Conservation (phyloP, 2,888 invertebrate species). For the Drosophila colorata region DNA sequence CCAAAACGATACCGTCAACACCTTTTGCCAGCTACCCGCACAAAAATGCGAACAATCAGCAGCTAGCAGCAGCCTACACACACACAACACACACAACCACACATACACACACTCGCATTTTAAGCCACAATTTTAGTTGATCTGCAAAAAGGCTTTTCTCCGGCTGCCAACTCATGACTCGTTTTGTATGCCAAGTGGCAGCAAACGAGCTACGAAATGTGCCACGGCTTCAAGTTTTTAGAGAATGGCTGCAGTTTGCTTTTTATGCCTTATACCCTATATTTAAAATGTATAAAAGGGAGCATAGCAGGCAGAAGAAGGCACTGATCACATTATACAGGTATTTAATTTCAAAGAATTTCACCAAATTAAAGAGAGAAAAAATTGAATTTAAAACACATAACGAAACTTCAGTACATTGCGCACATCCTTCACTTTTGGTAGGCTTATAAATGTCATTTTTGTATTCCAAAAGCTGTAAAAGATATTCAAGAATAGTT, state of each 20-base stretch:
- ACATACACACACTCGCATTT: conserved; percentile 7
- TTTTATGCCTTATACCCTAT: not conserved
- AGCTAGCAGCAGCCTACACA: conserved; percentile 7
- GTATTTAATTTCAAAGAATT: no score
- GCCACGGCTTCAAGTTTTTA: conserved; percentile 53
- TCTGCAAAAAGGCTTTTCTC: conserved; percentile 44
- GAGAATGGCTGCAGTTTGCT: conserved; percentile 29
- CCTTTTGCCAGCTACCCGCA: conserved; percentile 35
- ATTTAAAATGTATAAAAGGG: not conserved
- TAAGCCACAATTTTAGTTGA: conserved; percentile 36
- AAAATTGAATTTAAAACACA: no score
- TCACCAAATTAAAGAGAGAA: no score
- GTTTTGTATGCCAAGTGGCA: conserved; percentile 43
- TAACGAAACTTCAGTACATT: no score
- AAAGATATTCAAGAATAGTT: not conserved
- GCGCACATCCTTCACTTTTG: no score
- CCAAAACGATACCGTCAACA: conserved; percentile 55
- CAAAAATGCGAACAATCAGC: conserved; percentile 23
- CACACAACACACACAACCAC: conserved; percentile 3
- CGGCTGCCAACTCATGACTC: conserved; percentile 27
- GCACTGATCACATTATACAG: not conserved
- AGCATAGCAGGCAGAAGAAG: not conserved
- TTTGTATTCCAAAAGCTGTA: no score
- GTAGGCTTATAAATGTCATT: no score
- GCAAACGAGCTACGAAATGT: conserved; percentile 59